These are phyloP conservation scores for Silurus lanzhouensis DNA, from an alignment of 2,797 vertebrate species.

Conservation along the genomic window DNA sequence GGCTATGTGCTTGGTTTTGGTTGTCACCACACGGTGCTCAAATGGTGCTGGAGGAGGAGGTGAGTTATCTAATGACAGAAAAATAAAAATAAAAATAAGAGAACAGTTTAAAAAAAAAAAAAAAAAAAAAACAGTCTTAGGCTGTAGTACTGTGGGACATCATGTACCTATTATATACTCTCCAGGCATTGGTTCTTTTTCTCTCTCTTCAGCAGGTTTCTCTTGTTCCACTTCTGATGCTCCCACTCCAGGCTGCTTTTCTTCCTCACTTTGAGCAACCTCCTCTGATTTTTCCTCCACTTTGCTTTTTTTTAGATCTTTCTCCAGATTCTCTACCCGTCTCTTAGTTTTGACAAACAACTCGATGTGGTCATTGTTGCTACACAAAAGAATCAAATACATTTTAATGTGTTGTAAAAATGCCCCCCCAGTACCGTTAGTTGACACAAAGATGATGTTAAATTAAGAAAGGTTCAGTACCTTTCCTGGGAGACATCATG, in stretches of 20 bases:
- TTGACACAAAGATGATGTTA: background rate
- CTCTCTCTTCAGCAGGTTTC: slow-evolving; percentile 53
- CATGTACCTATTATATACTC: slow-evolving; percentile 68
- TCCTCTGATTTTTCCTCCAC: slow-evolving; percentile 60
- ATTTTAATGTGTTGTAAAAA: too few relatives aligned
- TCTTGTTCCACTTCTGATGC: slow-evolving; percentile 47
- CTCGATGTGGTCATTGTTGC: slow-evolving; percentile 65
- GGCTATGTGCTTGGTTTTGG: slow-evolving; percentile 82
- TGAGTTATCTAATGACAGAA: slow-evolving; percentile 71
- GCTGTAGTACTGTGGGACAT: background rate
- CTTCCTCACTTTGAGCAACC: slow-evolving; percentile 3
- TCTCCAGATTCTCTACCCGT: slow-evolving; percentile 64
- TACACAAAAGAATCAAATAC: background rate
- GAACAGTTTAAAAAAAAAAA: background rate
- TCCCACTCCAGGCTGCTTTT: slow-evolving; percentile 39
- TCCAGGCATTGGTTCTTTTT: slow-evolving; percentile 33
- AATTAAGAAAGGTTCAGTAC: slow-evolving; percentile 52
- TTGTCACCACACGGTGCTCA: slow-evolving; percentile 87
- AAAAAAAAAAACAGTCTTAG: background rate
- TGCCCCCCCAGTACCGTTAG: background rate
- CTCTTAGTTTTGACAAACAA: slow-evolving; percentile 70
- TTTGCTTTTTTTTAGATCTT: slow-evolving; percentile 77
- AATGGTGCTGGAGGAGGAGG: slow-evolving; percentile 87
- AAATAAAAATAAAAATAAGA: background rate
- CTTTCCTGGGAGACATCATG: slow-evolving; percentile 56